A percentile compares a stretch with the other conserved stretches of the same genome.
These are phyloP conservation scores for Brotula barbata DNA, from an alignment of 2,797 vertebrate species.

Conservation along the genomic window DNA sequence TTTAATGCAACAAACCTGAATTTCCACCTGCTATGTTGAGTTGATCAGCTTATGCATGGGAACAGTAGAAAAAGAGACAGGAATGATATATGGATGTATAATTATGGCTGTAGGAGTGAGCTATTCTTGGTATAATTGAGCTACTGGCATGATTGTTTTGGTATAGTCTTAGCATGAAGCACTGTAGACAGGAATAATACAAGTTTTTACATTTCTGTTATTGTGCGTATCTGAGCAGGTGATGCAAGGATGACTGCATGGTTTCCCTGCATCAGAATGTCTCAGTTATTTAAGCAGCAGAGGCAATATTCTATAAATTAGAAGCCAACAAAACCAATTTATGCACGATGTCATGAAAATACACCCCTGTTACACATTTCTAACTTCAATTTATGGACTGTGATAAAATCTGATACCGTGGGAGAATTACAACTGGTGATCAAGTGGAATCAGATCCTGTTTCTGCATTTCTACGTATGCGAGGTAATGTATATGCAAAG, in stretches of 20 bases:
- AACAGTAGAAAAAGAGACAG: slow-evolving; percentile 19
- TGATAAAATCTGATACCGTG: slow-evolving; percentile 28
- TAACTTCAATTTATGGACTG: slow-evolving; percentile 14
- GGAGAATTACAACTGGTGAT: slow-evolving; percentile 31
- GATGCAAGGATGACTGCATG: neutral
- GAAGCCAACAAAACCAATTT: slow-evolving; percentile 10
- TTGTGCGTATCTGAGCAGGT: slow-evolving; percentile 8
- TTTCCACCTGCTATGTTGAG: slow-evolving; percentile 7
- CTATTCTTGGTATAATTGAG: too few relatives aligned
- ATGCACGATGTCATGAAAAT: slow-evolving; percentile 2
- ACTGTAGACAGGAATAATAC: slow-evolving; percentile 11
- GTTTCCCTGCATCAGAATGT: slow-evolving; percentile 1
- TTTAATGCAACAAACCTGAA: neutral
- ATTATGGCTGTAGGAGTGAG: neutral
- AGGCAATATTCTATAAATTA: slow-evolving; percentile 10
- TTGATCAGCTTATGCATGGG: neutral
- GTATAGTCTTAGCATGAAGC: slow-evolving; percentile 4
- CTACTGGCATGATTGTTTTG: neutral
- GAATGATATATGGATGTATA: neutral
- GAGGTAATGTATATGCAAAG: slow-evolving; percentile 24
- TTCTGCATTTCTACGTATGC: neutral
- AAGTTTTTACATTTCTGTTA: slow-evolving; percentile 8
- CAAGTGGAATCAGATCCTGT: neutral
- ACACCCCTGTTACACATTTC: slow-evolving; percentile 20
- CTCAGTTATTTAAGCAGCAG: neutral